These are phyloP conservation scores for Microtus ochrogaster DNA, from an alignment of 2,113 vertebrate genomes.

Conservation along the genomic window DNA sequence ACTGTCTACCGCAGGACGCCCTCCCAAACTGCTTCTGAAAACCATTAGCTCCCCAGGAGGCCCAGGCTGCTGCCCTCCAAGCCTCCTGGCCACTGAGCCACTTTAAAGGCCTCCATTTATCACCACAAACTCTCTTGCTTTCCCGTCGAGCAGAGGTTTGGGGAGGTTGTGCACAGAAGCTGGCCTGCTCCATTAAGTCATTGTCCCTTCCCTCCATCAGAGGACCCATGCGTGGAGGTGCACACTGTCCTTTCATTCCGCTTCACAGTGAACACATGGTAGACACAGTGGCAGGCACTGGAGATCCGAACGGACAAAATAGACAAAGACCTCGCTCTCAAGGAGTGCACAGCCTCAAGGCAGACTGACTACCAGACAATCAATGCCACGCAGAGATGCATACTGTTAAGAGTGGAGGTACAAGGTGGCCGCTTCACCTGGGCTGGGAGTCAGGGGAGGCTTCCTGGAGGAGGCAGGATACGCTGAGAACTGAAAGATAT, in stretches of 20 bases:
- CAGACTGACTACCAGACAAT: neutral
- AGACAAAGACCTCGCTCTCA: neutral
- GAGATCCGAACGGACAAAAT: neutral
- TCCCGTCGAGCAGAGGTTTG: neutral
- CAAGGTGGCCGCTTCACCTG: neutral
- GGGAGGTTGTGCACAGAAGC: neutral
- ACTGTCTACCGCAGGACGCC: conserved; percentile 45
- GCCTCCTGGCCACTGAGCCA: conserved; percentile 40
- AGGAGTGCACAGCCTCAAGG: neutral
- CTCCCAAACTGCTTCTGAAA: conserved; percentile 74
- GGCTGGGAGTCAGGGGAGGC: neutral
- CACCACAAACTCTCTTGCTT: conserved; percentile 11
- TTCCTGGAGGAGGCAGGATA: neutral
- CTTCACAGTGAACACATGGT: neutral
- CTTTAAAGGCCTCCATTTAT: conserved; percentile 64
- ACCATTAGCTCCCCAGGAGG: conserved; percentile 61
- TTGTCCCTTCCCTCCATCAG: neutral
- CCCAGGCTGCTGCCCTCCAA: conserved; percentile 60
- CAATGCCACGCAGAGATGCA: neutral
- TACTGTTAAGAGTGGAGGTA: neutral
- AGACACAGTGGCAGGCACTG: neutral
- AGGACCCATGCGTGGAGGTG: neutral
- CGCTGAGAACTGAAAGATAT: neutral
- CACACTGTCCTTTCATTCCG: neutral
- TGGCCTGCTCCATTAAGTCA: neutral